Percentiles rank a stretch among this genome's conserved stretches.
Evolutionary conservation across 1,140 invertebrate genomes (phyloP).

Genomic region (Scaptomyza hsui): DNA sequence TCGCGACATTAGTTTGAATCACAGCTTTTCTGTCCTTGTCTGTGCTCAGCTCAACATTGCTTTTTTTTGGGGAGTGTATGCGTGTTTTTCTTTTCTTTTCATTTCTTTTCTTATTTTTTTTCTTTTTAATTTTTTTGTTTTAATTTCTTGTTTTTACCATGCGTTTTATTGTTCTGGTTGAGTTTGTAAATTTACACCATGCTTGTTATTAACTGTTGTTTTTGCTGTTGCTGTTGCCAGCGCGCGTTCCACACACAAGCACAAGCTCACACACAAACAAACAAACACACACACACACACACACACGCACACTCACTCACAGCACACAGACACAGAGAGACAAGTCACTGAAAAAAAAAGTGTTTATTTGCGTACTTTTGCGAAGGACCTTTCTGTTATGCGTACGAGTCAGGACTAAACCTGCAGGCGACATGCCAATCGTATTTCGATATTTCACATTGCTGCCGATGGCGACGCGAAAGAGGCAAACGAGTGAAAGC

Average conservation of each 20-base stretch:
- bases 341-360: constrained; percentile 66
- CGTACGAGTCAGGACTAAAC: constrained; percentile 64
- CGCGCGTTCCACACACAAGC: constrained; percentile 34
- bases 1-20: constrained; percentile 13
- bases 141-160: constrained; percentile 18
- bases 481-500: not conserved
- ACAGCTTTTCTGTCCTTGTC: constrained; percentile 21
- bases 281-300: constrained; percentile 28
- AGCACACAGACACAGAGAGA: constrained; percentile 45
- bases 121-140: constrained; percentile 10
- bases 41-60: constrained; percentile 20
- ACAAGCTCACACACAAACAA: constrained; percentile 23
- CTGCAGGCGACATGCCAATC: constrained; percentile 42
- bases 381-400: constrained; percentile 56
- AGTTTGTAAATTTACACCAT: constrained; percentile 42
- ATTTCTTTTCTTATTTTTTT: constrained; percentile 14
- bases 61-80: constrained; percentile 16
- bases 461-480: constrained; percentile 3
- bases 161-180: constrained; percentile 26
- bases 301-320: constrained; percentile 12
- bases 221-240: constrained; percentile 41
- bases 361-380: constrained; percentile 56
- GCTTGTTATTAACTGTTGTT: constrained; percentile 52
- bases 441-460: constrained; percentile 27
- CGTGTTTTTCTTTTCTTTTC: constrained; percentile 10